A percentile compares a stretch with the other conserved stretches of the same genome.
phyloP scores from a whole-genome alignment of 2,797 vertebrate genomes.

The Rhadinocentrus ornatus region DNA sequence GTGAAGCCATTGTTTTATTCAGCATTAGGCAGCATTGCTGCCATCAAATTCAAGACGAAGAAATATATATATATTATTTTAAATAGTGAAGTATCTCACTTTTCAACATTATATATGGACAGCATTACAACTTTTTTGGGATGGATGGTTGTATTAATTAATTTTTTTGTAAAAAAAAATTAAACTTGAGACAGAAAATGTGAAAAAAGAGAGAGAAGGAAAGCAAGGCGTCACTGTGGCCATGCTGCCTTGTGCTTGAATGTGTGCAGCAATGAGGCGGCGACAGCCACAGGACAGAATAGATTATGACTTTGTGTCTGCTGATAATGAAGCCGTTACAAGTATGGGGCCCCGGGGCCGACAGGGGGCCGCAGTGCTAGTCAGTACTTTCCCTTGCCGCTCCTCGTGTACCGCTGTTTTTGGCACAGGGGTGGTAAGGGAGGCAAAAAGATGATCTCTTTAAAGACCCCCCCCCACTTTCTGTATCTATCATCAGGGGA shows the following conservation, averaged over 20 bases:
- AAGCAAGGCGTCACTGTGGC: slow-evolving; percentile 18
- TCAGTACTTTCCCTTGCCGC: slow-evolving; percentile 63
- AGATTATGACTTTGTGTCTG: slow-evolving; percentile 64
- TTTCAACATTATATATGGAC: neutral
- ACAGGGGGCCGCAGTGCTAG: slow-evolving; percentile 44
- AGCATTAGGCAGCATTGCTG: no score
- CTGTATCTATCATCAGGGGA: slow-evolving; percentile 69
- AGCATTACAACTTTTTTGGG: neutral
- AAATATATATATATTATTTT: no score
- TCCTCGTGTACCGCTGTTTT: slow-evolving; percentile 20
- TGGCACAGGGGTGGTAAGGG: slow-evolving; percentile 3
- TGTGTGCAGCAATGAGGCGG: slow-evolving; percentile 40
- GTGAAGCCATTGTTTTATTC: no score
- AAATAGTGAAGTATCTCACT: no score
- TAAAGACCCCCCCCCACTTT: slow-evolving; percentile 67
- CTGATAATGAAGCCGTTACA: slow-evolving; percentile 72
- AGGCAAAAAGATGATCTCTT: slow-evolving; percentile 49
- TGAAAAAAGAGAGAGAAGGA: neutral
- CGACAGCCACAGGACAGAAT: slow-evolving; percentile 65
- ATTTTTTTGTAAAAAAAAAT: slow-evolving; percentile 5
- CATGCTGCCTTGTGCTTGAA: slow-evolving; percentile 26
- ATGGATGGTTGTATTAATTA: neutral
- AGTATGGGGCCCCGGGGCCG: slow-evolving; percentile 44
- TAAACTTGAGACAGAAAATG: slow-evolving; percentile 22
- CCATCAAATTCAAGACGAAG: no score